A percentile compares a stretch with the other conserved stretches of the same genome.
These are phyloP conservation scores for Fabriciana adippe DNA, from an alignment of 2,888 invertebrate species.

Conservation along the genomic window DNA sequence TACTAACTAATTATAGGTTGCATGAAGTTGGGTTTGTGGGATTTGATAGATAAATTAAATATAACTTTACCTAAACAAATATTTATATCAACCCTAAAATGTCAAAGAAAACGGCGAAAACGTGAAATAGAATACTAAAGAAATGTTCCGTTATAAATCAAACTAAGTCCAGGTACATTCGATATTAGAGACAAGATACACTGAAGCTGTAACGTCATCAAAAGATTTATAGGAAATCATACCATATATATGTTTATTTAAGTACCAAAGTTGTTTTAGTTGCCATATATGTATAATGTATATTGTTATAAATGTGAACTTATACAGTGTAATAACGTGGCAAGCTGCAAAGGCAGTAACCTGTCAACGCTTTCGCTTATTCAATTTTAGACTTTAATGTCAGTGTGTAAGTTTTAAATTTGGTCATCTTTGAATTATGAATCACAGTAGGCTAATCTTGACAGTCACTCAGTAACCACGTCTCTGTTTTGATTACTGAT, in stretches of 20 bases:
- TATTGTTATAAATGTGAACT: not conserved
- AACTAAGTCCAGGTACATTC: slow-evolving; percentile 28
- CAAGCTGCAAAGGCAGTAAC: slow-evolving; percentile 25
- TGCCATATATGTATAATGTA: not conserved
- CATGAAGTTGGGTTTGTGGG: not conserved
- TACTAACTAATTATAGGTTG: no score
- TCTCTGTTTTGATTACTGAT: slow-evolving; percentile 34
- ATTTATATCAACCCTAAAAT: slow-evolving; percentile 17
- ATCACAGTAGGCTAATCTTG: slow-evolving; percentile 38
- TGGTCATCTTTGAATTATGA: slow-evolving; percentile 19
- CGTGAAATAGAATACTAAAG: slow-evolving; percentile 24
- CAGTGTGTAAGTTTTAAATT: slow-evolving; percentile 11
- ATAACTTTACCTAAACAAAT: slow-evolving; percentile 3
- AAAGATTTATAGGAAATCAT: slow-evolving; percentile 4
- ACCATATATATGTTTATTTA: not conserved
- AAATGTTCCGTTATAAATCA: slow-evolving; percentile 29
- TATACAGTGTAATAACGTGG: slow-evolving; percentile 1
- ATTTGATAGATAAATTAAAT: not conserved
- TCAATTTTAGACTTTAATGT: slow-evolving; percentile 12
- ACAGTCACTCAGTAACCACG: slow-evolving; percentile 36
- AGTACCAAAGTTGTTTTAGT: not conserved
- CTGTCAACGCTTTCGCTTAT: slow-evolving; percentile 16
- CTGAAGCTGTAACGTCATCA: slow-evolving; percentile 1
- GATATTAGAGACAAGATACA: slow-evolving; percentile 15
- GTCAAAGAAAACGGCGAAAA: slow-evolving; percentile 24